A percentile compares a stretch with the other conserved stretches of the same genome.
phyloP scores from a whole-genome alignment of 2,797 vertebrate genomes.

The Mus minutoides region DNA sequence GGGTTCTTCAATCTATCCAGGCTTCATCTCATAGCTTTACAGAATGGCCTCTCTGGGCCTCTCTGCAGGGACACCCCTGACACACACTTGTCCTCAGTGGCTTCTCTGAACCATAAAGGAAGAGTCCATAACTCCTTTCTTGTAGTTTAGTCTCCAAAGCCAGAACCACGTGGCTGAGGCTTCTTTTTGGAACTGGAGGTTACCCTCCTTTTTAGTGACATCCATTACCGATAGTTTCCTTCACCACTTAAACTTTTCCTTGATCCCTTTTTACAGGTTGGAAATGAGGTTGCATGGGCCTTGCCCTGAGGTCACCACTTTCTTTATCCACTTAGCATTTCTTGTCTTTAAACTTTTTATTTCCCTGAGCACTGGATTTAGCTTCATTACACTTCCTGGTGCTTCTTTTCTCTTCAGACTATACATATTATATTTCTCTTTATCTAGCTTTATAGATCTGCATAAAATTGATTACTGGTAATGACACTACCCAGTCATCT shows the following conservation, averaged over 20 bases:
- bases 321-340: too few species aligned
- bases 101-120: not conserved
- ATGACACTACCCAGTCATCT: too few species aligned
- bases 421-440: not conserved
- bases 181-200: not conserved
- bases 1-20: not conserved
- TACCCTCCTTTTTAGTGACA: not conserved
- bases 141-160: not conserved
- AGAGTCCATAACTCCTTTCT: not conserved
- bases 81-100: not conserved
- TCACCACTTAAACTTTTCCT: not conserved
- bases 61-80: not conserved
- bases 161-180: not conserved
- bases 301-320: not conserved
- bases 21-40: not conserved
- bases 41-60: not conserved
- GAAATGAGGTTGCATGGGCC: not conserved
- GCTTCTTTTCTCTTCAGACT: not conserved
- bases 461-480: not conserved
- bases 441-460: not conserved
- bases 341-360: not conserved
- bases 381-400: not conserved
- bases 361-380: not conserved
- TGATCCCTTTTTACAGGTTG: not conserved
- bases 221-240: not conserved